Percentiles rank a stretch among this genome's conserved stretches.
These are phyloP conservation scores for Falco concolor DNA, from an alignment of 2,797 vertebrate species.

Conservation along the genomic window DNA sequence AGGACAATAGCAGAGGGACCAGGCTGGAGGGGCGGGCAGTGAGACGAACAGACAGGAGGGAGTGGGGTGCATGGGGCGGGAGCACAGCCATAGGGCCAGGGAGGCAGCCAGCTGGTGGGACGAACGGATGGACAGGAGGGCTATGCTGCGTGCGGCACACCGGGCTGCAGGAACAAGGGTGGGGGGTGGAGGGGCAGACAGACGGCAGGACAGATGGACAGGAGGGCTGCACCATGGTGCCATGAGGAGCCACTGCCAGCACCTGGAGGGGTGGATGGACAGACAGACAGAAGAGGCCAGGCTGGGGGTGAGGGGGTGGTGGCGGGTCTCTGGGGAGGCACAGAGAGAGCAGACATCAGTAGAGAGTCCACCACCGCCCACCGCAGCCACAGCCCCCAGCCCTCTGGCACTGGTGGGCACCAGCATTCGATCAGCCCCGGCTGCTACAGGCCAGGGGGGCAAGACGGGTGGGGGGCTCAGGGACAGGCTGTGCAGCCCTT, in stretches of 20 bases:
- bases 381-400: neutral
- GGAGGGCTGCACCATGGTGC: neutral
- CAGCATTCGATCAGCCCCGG: neutral
- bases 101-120: neutral
- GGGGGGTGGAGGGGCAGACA: neutral
- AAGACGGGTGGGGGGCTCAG: neutral
- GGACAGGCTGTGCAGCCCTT: neutral
- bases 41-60: rapidly evolving
- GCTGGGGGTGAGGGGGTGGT: too few relatives aligned
- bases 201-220: neutral
- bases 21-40: too few relatives aligned
- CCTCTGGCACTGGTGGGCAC: neutral
- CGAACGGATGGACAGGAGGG: neutral
- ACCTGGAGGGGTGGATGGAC: neutral
- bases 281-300: neutral
- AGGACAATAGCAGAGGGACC: too few relatives aligned
- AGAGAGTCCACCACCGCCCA: too few relatives aligned
- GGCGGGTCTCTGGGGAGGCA: neutral
- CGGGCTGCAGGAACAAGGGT: neutral
- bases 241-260: neutral
- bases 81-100: too few relatives aligned
- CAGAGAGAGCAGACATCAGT: neutral
- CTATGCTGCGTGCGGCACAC: neutral
- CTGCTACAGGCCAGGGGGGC: neutral
- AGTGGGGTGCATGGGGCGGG: neutral